Base-by-base conservation (phyloP, 1,140 invertebrate species). In the Drosophila nigromelanica region DNA sequence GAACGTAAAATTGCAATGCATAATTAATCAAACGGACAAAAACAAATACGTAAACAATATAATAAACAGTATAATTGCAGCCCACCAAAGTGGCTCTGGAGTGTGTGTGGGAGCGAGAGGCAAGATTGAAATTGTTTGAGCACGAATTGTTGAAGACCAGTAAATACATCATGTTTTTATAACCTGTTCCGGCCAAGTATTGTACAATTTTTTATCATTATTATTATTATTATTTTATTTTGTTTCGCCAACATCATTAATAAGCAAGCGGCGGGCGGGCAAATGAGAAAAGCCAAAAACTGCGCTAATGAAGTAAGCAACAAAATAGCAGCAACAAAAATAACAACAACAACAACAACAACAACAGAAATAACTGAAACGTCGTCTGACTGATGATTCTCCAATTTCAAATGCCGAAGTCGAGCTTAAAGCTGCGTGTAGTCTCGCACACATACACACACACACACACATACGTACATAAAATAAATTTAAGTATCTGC, bases 401-500 rank as follows among this genome's bases (percentile, higher is more conserved):
- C 82, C 82, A 86, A 86, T 87, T 86, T 78, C 82, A 86, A 86
- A 86, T 86, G 86, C 76, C 73, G 68, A 82, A 83, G 78, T 70
- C 79, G 71, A 89, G 83, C 83, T 89, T 67, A 66, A 75, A 72
- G 60, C 73, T 59, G 52, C 51, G 63, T 73, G 51, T 58, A 59
- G 42, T 43, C 27, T 43, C 56, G 18, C 43, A 15, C n/a, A 55
- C n/a, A n/a, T n/a, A 58, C 21, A 50, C 15, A 59, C 18, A 54
- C 37, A 73, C 5, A 60, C 5, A 39, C 24, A 48, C 10, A 59
- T 4, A 45, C 35, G 50, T 40, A 72, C 76, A 71, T 82, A 73
- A 89, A 89, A 90, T 82, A 90, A 90, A 90, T 90, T 90, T 90
- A 90, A 90, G 87, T 90, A 90, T 90, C 87, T 90, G 87, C 87